Evolutionary conservation across 2,888 invertebrate genomes (phyloP), one percentile per base, ranked within the genome.

Genomic region (Ennomos fuscantarius): DNA sequence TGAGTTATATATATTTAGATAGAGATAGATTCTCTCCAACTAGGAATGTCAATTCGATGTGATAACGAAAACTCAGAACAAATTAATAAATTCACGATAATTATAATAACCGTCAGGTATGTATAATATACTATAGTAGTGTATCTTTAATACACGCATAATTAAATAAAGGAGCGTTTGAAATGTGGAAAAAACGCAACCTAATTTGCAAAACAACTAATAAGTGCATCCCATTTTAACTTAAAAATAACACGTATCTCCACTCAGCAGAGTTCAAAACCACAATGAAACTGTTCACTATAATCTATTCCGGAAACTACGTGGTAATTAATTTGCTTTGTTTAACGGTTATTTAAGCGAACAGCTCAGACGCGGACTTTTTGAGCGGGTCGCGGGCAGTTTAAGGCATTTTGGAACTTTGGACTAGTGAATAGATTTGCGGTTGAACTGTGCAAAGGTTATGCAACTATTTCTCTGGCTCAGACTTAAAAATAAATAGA

Each of bases 311-410:
- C 43, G 47, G 11, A 45, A 52, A 47, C 48, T 57, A 48, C 35
- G 12, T 45, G 54, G 52, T 63, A 63, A 63, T 60, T 63, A 60
- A 63, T 63, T 60, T 52, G 60, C 54, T 63, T 60, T 63, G 60
- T 63, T 63, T 52, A 55, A 24, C 24, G 6, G 24, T 6, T 24
- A 24, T 24, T 24, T 60, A 57, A 63, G 60, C 60, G 57, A 56
- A 47, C 51, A 31, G 47, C 32, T 39, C 32, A 24, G 37, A 36
- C 11, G 9, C 13, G 39, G 6, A 0, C 3, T 24, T 24, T 13
- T 32, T 9, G 36, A 13, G 36, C 32, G 1, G 31, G 1, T 8
- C 13, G 13, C 39, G 39, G 39, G 3, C 1, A 36, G 36, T 36
- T 36, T 10, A n/a, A 9, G 36, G 36, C 36, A 36, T 11, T 36